Base-by-base conservation (phyloP, 37 sponge, comb jelly and placozoan genomes). In the Agelas oroides region DNA sequence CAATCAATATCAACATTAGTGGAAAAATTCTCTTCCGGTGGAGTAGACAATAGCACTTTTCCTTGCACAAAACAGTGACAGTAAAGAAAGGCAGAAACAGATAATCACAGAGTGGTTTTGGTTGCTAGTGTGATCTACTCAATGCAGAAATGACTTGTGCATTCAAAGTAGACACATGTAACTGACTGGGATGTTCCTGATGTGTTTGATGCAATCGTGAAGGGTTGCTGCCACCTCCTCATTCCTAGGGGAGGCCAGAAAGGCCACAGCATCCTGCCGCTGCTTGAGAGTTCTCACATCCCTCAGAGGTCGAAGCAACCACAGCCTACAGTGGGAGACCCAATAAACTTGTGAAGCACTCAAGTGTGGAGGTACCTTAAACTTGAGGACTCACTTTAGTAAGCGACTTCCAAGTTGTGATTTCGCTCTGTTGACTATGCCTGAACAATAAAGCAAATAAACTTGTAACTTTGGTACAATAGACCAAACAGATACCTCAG, bases 271-370 rank as follows among this genome's bases (percentile, higher is more conserved):
- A n/a, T 93, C 87, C 39, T 86, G 92, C 31, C 99, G 75, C 75
- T 95, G 35, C 12, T 40, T 59, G 17, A 99, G 81, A 2, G 74
- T 61, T 6, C 57, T 59, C 18, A 91, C 61, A 70, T 97, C 92
- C 53, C 77, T 59, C 60, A 91, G 77, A 8, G 99, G 97, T 19
- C 96, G 86, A 23, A 88, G 54, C 75, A 99, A 99, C 99, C 99
- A 99, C 64, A 92, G 80, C 68, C 94, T 93, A 67, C 6, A 12
- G 46, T 46, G 46, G 46, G 46, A 46, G 8, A 46, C 46, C 8
- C 8, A 8, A 46, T 8, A n/a, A n/a, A n/a, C n/a, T n/a, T n/a
- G n/a, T n/a, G n/a, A n/a, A n/a, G n/a, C n/a, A n/a, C n/a, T n/a
- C n/a, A n/a, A 46, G 46, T 46, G 46, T 12, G 46, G 8, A 46